Conservation (phyloP, 1,140 invertebrate species). For the Pissodes strobi region DNA sequence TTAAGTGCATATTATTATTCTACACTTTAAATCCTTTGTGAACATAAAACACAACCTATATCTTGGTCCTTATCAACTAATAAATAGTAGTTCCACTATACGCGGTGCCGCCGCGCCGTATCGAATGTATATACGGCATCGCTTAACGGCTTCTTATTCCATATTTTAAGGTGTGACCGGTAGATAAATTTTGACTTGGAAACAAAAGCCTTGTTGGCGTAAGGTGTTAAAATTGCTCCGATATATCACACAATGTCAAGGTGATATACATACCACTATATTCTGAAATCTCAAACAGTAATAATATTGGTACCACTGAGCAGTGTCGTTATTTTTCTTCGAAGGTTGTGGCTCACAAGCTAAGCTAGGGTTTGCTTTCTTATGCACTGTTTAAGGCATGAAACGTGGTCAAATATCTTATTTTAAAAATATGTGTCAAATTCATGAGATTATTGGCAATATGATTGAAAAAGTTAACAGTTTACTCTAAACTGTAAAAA, state of each 20-base stretch:
- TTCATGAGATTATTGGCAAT: too few species aligned
- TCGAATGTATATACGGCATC: neutral
- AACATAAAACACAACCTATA: slow-evolving; percentile 8
- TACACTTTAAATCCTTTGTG: too few species aligned
- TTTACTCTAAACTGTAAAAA: too few species aligned
- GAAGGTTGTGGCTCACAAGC: too few species aligned
- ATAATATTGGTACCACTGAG: slow-evolving; percentile 16
- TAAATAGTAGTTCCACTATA: slow-evolving; percentile 18
- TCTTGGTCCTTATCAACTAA: slow-evolving; percentile 12
- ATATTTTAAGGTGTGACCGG: slow-evolving; percentile 23
- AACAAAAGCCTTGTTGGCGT: slow-evolving; percentile 27
- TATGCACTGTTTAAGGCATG: too few species aligned
- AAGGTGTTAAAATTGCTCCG: slow-evolving; percentile 28
- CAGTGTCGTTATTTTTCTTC: slow-evolving; percentile 7
- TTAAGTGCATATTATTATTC: too few species aligned
- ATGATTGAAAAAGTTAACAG: too few species aligned
- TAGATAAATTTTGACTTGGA: slow-evolving; percentile 22
- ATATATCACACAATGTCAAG: slow-evolving; percentile 15
- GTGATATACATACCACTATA: slow-evolving; percentile 20
- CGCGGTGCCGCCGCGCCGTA: neutral
- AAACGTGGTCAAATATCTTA: too few species aligned
- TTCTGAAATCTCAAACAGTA: too few species aligned
- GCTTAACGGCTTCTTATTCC: slow-evolving; percentile 15
- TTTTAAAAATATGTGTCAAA: too few species aligned
- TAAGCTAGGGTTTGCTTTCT: too few species aligned